Base-by-base conservation (phyloP, 1,140 invertebrate species). In the Scaptomyza pallida region DNA sequence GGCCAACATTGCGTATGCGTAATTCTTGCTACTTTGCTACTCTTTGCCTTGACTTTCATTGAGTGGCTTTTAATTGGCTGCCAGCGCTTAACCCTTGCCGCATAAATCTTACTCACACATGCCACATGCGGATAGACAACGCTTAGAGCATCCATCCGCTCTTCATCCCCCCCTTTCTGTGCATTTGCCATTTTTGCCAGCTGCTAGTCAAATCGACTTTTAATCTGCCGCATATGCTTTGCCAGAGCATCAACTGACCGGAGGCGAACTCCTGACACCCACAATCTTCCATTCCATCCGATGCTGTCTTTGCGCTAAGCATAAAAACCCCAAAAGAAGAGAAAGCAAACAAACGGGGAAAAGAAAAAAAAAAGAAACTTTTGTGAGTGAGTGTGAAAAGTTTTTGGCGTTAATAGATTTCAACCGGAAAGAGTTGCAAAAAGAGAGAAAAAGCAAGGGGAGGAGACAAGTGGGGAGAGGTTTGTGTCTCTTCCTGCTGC, bases 41-140 rank as follows among this genome's bases (percentile, higher is more conserved):
- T 60, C 72, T 57, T 33, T 48, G 78, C 64, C 69, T 73, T 78
- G 62, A 37, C 63, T 81, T 75, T 59, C 77, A 86, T 86, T 86
- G 85, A 86, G 69, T 86, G 78, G 37, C 62, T 86, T 88, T 86
- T 86, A 86, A 86, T 88, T 86, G 78, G 78, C 71, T 78, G 82
- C 74, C 81, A 77, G 50, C 65, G 43, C 68, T 48, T 75, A 62
- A 50, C 63, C 59, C 74, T 67, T 64, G 56, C 72, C 69, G 47
- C 68, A 85, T 86, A 82, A 82, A 82, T 82, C 78, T 78, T 63
- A 21, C 40, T 44, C 50, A 54, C 52, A 69, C 43, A 54, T 41
- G 35, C 56, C 40, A 55, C 41, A 15, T 10, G 61, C 33, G 50
- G 44, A 67, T 17, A n/a, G 41, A 33, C 30, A 30, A 12, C 16